Evolutionary conservation across 2,888 invertebrate species (phyloP).

Genomic region (Hydroisotoma schaefferi): DNA sequence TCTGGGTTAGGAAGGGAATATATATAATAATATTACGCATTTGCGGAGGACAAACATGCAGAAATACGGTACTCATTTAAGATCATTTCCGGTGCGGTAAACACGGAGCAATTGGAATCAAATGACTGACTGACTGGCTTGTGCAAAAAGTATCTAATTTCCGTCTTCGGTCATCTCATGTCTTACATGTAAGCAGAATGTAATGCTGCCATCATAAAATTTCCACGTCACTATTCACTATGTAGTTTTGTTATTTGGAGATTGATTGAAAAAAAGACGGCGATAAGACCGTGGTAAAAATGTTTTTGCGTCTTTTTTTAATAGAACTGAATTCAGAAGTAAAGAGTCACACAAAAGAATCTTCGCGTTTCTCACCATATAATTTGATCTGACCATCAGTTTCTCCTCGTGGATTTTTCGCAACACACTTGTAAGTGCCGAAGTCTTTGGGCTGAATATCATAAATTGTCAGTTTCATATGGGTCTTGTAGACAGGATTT

Average conservation of each 20-base stretch:
- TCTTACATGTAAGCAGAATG: too few species aligned
- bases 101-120: background rate
- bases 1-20: slow-evolving; percentile 2
- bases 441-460: slow-evolving; percentile 58
- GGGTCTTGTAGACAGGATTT: slow-evolving; percentile 73
- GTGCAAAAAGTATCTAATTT: slow-evolving; percentile 7
- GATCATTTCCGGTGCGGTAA: slow-evolving; percentile 5
- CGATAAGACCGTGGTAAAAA: background rate
- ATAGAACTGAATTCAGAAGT: slow-evolving; percentile 4
- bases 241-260: too few species aligned
- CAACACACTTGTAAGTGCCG: slow-evolving; percentile 56
- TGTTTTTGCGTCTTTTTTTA: slow-evolving; percentile 13
- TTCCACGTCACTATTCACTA: too few species aligned
- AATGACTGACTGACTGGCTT: too few species aligned
- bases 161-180: too few species aligned
- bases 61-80: slow-evolving; percentile 7
- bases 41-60: background rate
- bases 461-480: slow-evolving; percentile 77
- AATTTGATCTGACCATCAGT: slow-evolving; percentile 84
- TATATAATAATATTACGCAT: too few species aligned
- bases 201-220: too few species aligned
- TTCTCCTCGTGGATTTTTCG: slow-evolving; percentile 82
- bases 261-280: background rate
- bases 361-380: slow-evolving; percentile 67
- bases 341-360: slow-evolving; percentile 14